These are phyloP conservation scores for Kryptolebias ocellatus DNA, from an alignment of 2,797 vertebrate genomes.

Conservation along the genomic window DNA sequence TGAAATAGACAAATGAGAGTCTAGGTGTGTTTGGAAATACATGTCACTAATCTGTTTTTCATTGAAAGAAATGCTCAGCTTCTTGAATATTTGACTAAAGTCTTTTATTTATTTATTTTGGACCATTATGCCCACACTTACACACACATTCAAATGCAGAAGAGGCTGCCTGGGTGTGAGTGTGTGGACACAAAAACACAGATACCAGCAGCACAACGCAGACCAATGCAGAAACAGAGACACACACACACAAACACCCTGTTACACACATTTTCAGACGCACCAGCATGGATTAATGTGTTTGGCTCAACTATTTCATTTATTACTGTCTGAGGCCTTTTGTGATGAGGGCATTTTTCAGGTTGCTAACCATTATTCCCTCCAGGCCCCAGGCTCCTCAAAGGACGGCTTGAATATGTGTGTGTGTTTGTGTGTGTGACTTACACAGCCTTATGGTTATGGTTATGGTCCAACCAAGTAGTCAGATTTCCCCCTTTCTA, in stretches of 20 bases:
- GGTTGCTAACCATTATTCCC: slow-evolving; percentile 86
- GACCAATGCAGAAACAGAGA: neutral
- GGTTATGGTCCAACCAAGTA: slow-evolving; percentile 66
- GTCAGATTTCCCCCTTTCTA: slow-evolving; percentile 46
- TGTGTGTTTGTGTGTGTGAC: slow-evolving; percentile 31
- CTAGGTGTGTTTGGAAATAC: neutral
- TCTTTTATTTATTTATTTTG: slow-evolving; percentile 1
- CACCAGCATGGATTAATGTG: slow-evolving; percentile 80
- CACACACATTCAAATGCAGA: slow-evolving; percentile 12
- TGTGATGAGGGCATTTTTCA: slow-evolving; percentile 87
- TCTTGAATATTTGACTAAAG: neutral
- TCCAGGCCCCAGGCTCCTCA: slow-evolving; percentile 69
- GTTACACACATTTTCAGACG: slow-evolving; percentile 28
- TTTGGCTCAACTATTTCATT: slow-evolving; percentile 84
- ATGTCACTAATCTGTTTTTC: neutral
- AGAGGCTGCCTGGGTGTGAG: slow-evolving; percentile 2
- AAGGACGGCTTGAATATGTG: slow-evolving; percentile 40
- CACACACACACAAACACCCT: slow-evolving; percentile 15
- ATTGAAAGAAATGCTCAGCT: neutral
- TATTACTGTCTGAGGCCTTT: slow-evolving; percentile 84
- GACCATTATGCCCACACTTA: no score
- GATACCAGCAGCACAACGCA: slow-evolving; percentile 11
- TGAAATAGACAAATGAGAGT: no score
- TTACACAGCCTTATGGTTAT: slow-evolving; percentile 54
- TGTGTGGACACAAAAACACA: slow-evolving; percentile 27